These are phyloP conservation scores for Galeopterus variegatus DNA, from an alignment of 2,113 vertebrate genomes.

Conservation along the genomic window DNA sequence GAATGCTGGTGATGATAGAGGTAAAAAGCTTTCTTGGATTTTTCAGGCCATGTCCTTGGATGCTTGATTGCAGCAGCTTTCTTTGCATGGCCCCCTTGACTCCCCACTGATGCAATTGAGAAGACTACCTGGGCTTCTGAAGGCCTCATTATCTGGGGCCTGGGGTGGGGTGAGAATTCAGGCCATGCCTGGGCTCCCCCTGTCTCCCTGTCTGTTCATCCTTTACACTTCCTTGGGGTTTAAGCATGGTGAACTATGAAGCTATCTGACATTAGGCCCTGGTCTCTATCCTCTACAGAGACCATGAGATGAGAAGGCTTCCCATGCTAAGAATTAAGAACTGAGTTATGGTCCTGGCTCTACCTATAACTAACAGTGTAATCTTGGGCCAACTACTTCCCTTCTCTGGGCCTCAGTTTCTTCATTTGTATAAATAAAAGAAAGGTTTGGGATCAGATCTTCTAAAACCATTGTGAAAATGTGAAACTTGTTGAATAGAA, in stretches of 20 bases:
- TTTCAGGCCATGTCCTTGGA: neutral
- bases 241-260: neutral
- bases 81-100: neutral
- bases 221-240: neutral
- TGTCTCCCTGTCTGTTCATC: neutral
- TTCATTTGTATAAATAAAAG: neutral
- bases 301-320: neutral
- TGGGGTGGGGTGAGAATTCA: neutral
- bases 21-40: neutral
- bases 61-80: neutral
- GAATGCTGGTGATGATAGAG: neutral
- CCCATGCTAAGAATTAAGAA: neutral
- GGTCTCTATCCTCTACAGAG: neutral
- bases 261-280: neutral
- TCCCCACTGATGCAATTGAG: neutral
- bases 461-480: constrained; percentile 41
- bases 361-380: neutral
- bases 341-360: neutral
- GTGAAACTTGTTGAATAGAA: neutral
- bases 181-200: neutral
- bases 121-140: neutral
- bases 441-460: neutral
- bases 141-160: neutral
- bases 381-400: neutral
- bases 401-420: neutral